Percentiles rank a stretch among this genome's conserved stretches.
These are phyloP conservation scores for Sebastes minor DNA, from an alignment of 2,797 vertebrate species.

Conservation along the genomic window DNA sequence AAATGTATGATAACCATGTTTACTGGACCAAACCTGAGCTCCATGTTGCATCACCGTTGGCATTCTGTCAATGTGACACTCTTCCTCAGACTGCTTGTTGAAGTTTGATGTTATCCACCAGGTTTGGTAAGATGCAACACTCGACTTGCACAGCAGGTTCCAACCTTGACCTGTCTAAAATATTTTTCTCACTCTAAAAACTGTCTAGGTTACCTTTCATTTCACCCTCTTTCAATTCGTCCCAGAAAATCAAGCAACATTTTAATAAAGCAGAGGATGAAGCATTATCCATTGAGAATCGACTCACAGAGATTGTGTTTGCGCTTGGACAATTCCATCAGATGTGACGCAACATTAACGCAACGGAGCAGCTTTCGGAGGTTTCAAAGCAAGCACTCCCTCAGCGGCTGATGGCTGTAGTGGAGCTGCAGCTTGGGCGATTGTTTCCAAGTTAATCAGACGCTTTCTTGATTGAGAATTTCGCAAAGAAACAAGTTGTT, in stretches of 20 bases:
- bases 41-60: background rate
- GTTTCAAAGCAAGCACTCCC: conserved; percentile 14
- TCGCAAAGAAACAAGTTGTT: background rate
- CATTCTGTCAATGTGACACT: background rate
- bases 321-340: conserved; percentile 19
- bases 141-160: background rate
- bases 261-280: background rate
- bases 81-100: background rate
- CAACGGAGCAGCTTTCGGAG: conserved; percentile 1
- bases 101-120: background rate
- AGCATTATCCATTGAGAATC: background rate
- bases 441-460: background rate
- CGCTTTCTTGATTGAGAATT: background rate
- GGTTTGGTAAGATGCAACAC: background rate
- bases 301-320: background rate
- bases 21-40: background rate
- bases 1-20: background rate
- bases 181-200: background rate
- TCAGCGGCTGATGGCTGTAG: background rate
- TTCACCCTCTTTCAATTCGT: background rate
- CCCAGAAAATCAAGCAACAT: background rate
- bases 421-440: background rate
- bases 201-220: background rate
- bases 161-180: background rate
- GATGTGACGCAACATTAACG: conserved; percentile 37